Percentiles rank a stretch among this genome's conserved stretches.
Conservation (phyloP, 2,888 invertebrate species). For the Perizoma affinitatum region DNA sequence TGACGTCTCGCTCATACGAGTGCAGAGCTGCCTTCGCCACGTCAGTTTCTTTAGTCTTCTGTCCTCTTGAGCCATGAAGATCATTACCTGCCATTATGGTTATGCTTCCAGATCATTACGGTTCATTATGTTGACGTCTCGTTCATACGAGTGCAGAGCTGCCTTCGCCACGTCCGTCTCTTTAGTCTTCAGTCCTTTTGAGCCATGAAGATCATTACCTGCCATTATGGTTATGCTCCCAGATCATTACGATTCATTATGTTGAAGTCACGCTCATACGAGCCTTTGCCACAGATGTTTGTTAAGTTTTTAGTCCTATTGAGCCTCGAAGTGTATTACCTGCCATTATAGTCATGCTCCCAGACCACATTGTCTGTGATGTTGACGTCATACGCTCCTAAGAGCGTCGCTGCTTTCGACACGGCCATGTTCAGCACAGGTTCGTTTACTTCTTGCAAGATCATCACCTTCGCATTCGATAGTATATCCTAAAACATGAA, state of each 20-base stretch:
- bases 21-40: too few species aligned
- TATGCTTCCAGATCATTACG: constrained; percentile 60
- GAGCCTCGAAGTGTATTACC: constrained; percentile 44
- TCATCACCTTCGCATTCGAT: constrained; percentile 62
- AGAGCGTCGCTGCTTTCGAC: constrained; percentile 66
- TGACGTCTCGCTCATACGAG: constrained; percentile 67
- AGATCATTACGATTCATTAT: constrained; percentile 56
- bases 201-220: background rate
- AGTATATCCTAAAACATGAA: constrained; percentile 52
- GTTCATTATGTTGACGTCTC: constrained; percentile 59
- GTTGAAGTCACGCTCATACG: constrained; percentile 65
- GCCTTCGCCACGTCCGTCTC: background rate
- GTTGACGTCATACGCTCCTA: constrained; percentile 65
- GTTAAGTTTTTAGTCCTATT: background rate
- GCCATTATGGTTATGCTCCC: constrained; percentile 68
- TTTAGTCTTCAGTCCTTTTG: background rate
- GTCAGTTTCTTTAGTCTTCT: background rate
- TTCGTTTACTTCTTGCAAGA: constrained; percentile 70
- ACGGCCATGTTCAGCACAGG: constrained; percentile 69
- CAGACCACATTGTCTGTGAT: constrained; percentile 60
- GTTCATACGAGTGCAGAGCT: constrained; percentile 72
- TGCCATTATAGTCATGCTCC: constrained; percentile 68
- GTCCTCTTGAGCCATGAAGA: background rate
- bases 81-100: constrained; percentile 66
- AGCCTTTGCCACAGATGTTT: constrained; percentile 29